Percentiles rank a stretch among this genome's conserved stretches.
Conservation (phyloP, 2,113 vertebrate genomes). For the Leucoraja erinaceus region DNA sequence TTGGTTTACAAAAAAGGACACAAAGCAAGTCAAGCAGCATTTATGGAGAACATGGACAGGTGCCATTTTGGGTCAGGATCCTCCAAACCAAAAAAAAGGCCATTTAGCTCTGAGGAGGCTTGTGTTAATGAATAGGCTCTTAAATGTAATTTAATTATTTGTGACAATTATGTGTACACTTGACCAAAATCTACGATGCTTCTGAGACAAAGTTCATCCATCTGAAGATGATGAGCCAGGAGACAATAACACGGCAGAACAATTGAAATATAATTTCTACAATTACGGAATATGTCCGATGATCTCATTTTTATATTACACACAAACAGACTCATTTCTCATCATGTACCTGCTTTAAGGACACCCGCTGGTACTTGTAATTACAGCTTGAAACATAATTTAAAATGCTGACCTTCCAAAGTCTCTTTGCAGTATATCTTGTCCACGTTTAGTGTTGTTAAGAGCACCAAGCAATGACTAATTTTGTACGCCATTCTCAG, state of each 20-base stretch:
- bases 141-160: conserved; percentile 34
- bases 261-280: conserved; percentile 94
- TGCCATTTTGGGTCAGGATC: too few species aligned
- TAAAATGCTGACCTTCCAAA: conserved; percentile 48
- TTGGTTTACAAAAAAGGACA: too few species aligned
- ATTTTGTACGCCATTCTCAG: conserved; percentile 60
- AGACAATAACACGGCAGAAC: neutral
- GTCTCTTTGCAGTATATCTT: conserved; percentile 54
- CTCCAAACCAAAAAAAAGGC: neutral
- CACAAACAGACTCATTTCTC: conserved; percentile 76
- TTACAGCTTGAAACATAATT: conserved; percentile 75
- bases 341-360: conserved; percentile 91
- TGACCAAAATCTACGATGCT: neutral
- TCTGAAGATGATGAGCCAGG: neutral
- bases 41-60: too few species aligned
- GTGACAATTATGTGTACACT: neutral
- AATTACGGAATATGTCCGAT: conserved; percentile 97
- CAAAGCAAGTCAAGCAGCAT: too few species aligned
- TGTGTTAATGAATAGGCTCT: neutral
- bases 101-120: neutral
- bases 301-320: conserved; percentile 86
- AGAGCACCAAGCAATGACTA: conserved; percentile 72
- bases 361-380: conserved; percentile 83
- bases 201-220: conserved; percentile 3
- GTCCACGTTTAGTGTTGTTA: conserved; percentile 59